Evolutionary conservation across 2,797 vertebrate species (phyloP), one percentile per base, ranked within the genome.

Genomic region (Manis pentadactyla): DNA sequence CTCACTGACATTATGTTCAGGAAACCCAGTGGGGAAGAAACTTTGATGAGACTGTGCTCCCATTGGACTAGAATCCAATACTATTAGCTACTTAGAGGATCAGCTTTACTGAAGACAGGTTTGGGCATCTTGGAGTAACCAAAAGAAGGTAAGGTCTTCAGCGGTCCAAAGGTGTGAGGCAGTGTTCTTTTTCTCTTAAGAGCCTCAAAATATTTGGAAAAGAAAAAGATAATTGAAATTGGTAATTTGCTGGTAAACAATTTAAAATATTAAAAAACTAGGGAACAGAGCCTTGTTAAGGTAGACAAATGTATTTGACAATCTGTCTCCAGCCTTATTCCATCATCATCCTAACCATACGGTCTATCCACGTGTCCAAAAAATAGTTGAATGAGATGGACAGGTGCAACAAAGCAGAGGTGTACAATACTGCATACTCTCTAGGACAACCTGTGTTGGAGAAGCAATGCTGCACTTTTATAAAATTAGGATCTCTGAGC

Each of bases 1-100:
- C 90, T 68, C 71, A 95, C 63, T 66, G 79, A 85, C 90, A 88
- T 97, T 95, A 94, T 97, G 81, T 94, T 94, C 83, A 96, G 93
- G 81, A 94, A 97, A 96, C 69, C 74, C 74, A 90, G 66, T 63
- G 75, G 64, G 88, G 63, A 93, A 95, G 55, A 95, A 94, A 95
- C 31, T 95, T 97, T 92, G 83, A 89, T 7, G 14, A 93, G 91
- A 95, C 37, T 87, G 82, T 63, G 23, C 92, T 96, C 61, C 74
- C 39, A 68, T 68, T 94, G 34, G 68, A 34, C 49, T 69, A 87
- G n/a, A 66, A 85, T 96, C 81, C 89, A 57, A 82, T 87, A 84
- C 29, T 66, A 87, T 74, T 87, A 90, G 46, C 93, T 39, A 78
- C 37, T 74, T 61, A 34, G 29, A 77, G 31, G 53, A 94, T 59